phyloP scores from a whole-genome alignment of 2,113 vertebrate genomes.

The Aspidoscelis tigris region DNA sequence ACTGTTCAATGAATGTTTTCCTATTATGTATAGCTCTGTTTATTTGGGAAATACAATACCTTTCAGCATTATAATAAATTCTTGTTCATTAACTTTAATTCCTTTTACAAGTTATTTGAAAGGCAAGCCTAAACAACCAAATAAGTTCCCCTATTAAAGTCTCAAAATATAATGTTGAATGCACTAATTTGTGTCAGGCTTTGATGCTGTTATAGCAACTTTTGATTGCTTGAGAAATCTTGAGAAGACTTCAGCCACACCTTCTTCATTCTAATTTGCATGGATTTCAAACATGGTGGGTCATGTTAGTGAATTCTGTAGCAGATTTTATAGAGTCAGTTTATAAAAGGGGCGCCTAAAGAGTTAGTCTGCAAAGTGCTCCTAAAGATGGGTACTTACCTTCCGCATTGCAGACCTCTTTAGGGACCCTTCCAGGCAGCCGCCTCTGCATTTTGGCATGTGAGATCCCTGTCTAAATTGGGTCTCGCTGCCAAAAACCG shows the following conservation, averaged over 20 bases:
- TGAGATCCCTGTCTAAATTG: too few relatives aligned
- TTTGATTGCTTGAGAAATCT: background rate
- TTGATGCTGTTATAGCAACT: background rate
- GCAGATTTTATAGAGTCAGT: background rate
- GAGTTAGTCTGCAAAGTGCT: background rate
- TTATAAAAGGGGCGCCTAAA: background rate
- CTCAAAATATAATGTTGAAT: background rate
- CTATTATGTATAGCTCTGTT: slow-evolving; percentile 29
- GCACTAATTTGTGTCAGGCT: background rate
- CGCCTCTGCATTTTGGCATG: too few relatives aligned
- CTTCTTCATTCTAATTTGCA: background rate
- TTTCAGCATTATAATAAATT: slow-evolving; percentile 44
- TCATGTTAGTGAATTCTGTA: background rate
- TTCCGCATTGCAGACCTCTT: too few relatives aligned
- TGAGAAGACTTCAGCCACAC: background rate
- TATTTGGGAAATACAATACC: slow-evolving; percentile 52
- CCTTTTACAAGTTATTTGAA: slow-evolving; percentile 26
- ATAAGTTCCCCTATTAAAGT: slow-evolving; percentile 17
- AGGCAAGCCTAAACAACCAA: slow-evolving; percentile 30
- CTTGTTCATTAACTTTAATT: slow-evolving; percentile 34
- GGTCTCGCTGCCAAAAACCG: too few relatives aligned
- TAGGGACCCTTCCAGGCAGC: too few relatives aligned
- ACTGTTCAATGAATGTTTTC: slow-evolving; percentile 42
- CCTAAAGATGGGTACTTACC: background rate
- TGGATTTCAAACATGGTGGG: background rate